Evolutionary conservation across 23 tunicate species (phyloP).

Genomic region (Halocynthia aurantium): DNA sequence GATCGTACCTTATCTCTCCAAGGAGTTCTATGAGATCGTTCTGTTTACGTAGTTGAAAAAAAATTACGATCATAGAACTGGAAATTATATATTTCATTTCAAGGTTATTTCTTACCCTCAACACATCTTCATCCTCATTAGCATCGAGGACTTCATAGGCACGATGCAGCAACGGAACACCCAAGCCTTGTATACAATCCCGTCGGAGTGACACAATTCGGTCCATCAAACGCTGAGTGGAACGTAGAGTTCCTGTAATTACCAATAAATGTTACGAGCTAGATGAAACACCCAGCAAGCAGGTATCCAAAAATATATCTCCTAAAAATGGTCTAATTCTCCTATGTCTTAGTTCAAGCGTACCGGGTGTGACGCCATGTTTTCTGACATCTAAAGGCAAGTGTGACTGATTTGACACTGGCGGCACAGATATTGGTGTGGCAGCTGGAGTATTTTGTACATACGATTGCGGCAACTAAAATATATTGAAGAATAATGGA

Average conservation of each 20-base stretch:
- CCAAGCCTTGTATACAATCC: conserved; percentile 81
- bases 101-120: conserved; percentile 45
- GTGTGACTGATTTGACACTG: conserved; percentile 12
- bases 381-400: neutral
- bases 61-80: neutral
- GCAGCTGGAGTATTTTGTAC: conserved; percentile 44
- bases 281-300: too few species aligned
- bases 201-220: conserved; percentile 75
- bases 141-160: conserved; percentile 79
- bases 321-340: too few species aligned
- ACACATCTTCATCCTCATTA: conserved; percentile 54
- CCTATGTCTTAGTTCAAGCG: neutral
- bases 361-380: conserved; percentile 3
- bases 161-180: conserved; percentile 83
- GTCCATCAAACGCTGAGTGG: conserved; percentile 82
- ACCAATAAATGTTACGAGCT: too few species aligned
- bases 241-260: conserved; percentile 60
- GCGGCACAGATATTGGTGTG: conserved; percentile 28
- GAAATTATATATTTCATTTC: neutral
- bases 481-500: too few species aligned
- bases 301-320: too few species aligned
- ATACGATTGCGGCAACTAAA: too few species aligned
- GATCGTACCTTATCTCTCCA: conserved; percentile 45
- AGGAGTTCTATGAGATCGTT: conserved; percentile 40
- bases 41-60: conserved; percentile 16